A percentile compares a stretch with the other conserved stretches of the same genome.
These are phyloP conservation scores for Hydrophis major DNA, from an alignment of 2,797 vertebrate genomes.

Conservation along the genomic window DNA sequence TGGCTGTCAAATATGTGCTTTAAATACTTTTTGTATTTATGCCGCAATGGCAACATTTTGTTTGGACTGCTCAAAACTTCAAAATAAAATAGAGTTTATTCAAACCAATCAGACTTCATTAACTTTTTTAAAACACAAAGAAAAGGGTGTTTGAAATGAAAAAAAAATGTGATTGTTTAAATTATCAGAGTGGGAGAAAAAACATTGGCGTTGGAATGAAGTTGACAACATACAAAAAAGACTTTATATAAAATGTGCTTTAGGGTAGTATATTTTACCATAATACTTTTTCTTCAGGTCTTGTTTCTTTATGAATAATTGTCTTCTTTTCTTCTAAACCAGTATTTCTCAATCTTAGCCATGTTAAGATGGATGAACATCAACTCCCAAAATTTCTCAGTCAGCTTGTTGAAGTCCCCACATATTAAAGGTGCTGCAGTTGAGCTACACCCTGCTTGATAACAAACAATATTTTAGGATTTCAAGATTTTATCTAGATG, in stretches of 20 bases:
- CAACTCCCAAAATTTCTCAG: not conserved
- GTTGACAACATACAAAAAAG: not conserved
- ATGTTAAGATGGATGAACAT: not conserved
- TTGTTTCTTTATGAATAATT: not conserved
- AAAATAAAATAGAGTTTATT: constrained; percentile 67
- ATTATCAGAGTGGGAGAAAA: not conserved
- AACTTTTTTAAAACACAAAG: not conserved
- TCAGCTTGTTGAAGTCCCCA: not conserved
- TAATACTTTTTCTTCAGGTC: not conserved
- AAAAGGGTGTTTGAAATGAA: not conserved
- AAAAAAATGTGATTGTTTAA: not conserved
- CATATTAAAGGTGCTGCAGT: not conserved
- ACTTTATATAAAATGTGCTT: not conserved
- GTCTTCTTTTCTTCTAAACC: not conserved
- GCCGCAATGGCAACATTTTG: constrained; percentile 59
- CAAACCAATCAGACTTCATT: constrained; percentile 6
- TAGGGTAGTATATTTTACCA: not conserved
- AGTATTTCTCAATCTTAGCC: not conserved
- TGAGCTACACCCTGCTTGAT: not conserved
- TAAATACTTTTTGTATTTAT: constrained; percentile 72
- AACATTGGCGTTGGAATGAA: not conserved
- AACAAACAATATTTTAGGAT: not conserved
- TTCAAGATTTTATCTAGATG: not conserved
- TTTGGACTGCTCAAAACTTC: constrained; percentile 68
- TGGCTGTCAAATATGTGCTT: constrained; percentile 70